Base-by-base conservation (phyloP, 2,797 vertebrate genomes). In the Chelonia mydas region DNA sequence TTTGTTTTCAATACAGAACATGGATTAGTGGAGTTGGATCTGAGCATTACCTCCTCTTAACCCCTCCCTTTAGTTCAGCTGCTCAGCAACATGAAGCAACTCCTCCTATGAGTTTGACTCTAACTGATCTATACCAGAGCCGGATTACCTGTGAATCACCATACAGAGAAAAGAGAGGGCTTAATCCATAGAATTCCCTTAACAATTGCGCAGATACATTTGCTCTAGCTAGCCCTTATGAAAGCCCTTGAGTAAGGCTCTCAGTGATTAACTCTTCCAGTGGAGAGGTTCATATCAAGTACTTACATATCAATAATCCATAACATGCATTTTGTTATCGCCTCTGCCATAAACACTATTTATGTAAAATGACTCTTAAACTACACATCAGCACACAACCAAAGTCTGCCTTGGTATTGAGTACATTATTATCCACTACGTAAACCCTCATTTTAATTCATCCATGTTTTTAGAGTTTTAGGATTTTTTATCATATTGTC, bases 401-500 rank as follows among this genome's bases (percentile, higher is more conserved):
- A 54, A 81, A 93, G 12, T 82, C 57, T 57, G 6, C 23, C 23
- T 65, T 7, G 0, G 19, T 68, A 19, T n/a, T 90, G 10, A 7
- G 54, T 90, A 92, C 91, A 17, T 93, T 19, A 84, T 81, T 95
- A 74, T 9, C 59, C 27, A 88, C n/a, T 51, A 74, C 88, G 79
- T 84, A 88, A 88, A 15, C 8, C 2, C 33, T 82, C 8, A 65
- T 25, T 92, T 59, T 68, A 37, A 85, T 82, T 86, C 68, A 68
- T 8, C 2, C 57, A 11, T 78, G 77, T 68, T 80, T 95, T 89
- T 74, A 83, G 41, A 87, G 33, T 23, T 92, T 94, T 93, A 89
- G 94, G 59, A 68, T 33, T 94, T 92, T 86, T 90, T 94, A 81
- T 81, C 77, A 51, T 74, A 19, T 45, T 49, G 87, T 82, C 54